These are phyloP conservation scores for Cyanoliseus patagonus DNA, from an alignment of 2,113 vertebrate species.

Conservation along the genomic window DNA sequence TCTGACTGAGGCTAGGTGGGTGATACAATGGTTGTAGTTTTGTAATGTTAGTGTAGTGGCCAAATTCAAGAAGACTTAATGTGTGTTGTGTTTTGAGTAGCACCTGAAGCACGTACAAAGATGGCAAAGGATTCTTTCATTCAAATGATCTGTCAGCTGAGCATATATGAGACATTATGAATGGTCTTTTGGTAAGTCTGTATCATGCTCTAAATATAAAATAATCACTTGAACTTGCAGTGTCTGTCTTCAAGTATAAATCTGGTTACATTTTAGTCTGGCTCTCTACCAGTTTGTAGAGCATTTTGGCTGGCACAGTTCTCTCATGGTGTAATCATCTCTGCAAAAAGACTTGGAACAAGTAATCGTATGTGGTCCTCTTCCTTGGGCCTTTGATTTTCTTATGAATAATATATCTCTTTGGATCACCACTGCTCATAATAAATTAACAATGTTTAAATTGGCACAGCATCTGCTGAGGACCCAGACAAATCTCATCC, in stretches of 20 bases:
- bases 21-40: neutral
- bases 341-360: neutral
- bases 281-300: neutral
- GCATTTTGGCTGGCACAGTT: neutral
- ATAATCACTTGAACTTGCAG: neutral
- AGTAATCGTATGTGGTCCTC: neutral
- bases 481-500: conserved; percentile 33
- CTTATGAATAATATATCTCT: conserved; percentile 41
- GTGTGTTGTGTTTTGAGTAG: neutral
- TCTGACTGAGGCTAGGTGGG: neutral
- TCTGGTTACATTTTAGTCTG: neutral
- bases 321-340: neutral
- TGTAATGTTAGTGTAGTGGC: neutral
- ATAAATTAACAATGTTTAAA: conserved; percentile 57
- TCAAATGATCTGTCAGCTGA: neutral
- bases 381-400: conserved; percentile 17
- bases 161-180: neutral
- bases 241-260: neutral
- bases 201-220: neutral
- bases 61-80: neutral
- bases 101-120: neutral
- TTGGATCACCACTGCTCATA: conserved; percentile 41
- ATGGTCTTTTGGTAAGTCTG: neutral
- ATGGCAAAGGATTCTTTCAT: neutral
- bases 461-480: neutral